Evolutionary conservation across 2,888 invertebrate species (phyloP).

Genomic region (Linnaemya tessellans): DNA sequence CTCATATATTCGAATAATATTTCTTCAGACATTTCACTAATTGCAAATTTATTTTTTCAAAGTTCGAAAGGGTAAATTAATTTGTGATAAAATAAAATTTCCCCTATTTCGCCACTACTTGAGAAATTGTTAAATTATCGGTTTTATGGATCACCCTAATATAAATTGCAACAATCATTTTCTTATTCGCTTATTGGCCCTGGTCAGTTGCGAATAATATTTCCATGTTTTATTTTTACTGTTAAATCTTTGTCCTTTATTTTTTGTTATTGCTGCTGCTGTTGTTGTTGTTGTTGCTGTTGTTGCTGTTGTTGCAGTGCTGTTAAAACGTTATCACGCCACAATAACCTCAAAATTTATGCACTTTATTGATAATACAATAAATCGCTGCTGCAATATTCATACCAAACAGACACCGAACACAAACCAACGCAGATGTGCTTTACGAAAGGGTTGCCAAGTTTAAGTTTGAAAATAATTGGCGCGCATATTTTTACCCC

Average conservation of each 20-base stretch:
- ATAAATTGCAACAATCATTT: constrained; percentile 23
- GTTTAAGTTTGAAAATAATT: neutral
- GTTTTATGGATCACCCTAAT: neutral
- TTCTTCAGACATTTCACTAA: too few species aligned
- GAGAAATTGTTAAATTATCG: neutral
- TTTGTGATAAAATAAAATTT: too few species aligned
- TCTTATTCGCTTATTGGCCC: constrained; percentile 43
- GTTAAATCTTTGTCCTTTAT: neutral
- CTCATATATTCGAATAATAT: too few species aligned
- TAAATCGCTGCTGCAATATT: constrained; percentile 72
- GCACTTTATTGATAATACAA: constrained; percentile 83
- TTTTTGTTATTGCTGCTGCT: constrained; percentile 6
- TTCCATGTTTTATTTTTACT: constrained; percentile 20
- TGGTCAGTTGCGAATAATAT: constrained; percentile 62
- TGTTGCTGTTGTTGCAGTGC: constrained; percentile 17
- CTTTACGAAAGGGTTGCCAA: constrained; percentile 20
- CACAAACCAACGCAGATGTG: constrained; percentile 28
- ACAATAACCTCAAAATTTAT: constrained; percentile 83
- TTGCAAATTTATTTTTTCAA: too few species aligned
- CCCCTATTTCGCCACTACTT: too few species aligned
- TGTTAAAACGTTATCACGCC: constrained; percentile 77
- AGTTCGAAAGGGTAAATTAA: too few species aligned
- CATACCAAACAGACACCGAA: constrained; percentile 45
- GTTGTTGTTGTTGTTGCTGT: constrained; percentile 7
- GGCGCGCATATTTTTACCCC: too few species aligned